Conservation (phyloP, 2,797 vertebrate genomes). For the Remorina albescens region DNA sequence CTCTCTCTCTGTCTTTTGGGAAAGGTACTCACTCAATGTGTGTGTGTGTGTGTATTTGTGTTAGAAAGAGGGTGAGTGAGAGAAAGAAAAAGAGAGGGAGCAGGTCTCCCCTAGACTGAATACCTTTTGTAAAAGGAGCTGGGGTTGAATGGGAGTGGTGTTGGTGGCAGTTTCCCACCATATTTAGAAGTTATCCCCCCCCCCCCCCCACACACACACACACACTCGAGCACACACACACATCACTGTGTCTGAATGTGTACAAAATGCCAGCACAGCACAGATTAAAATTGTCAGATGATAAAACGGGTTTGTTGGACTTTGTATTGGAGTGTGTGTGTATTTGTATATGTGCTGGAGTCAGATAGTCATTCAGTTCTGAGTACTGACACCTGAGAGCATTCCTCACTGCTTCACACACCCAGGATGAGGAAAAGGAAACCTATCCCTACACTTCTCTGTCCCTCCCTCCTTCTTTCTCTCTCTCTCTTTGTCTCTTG, state of each 20-base stretch:
- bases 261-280: constrained; percentile 61
- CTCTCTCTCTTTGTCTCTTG: constrained; percentile 24
- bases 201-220: not conserved
- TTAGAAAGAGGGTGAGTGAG: constrained; percentile 47
- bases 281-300: constrained; percentile 62
- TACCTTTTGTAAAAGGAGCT: constrained; percentile 81
- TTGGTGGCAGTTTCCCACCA: constrained; percentile 82
- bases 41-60: constrained; percentile 35
- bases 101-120: constrained; percentile 77
- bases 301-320: constrained; percentile 40
- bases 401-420: constrained; percentile 66
- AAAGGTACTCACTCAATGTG: constrained; percentile 59
- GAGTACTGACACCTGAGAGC: constrained; percentile 70
- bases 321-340: constrained; percentile 17
- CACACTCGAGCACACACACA: constrained; percentile 31
- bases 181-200: constrained; percentile 70
- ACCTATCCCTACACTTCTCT: constrained; percentile 6
- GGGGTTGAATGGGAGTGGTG: constrained; percentile 81
- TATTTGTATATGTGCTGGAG: constrained; percentile 11
- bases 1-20: constrained; percentile 39
- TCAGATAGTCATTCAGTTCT: constrained; percentile 52
- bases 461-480: too few relatives aligned
- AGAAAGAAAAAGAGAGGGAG: constrained; percentile 45
- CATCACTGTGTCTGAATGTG: constrained; percentile 11
- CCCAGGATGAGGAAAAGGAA: constrained; percentile 53